Conservation (phyloP, 2,797 vertebrate species). For the Amniataba percoides region DNA sequence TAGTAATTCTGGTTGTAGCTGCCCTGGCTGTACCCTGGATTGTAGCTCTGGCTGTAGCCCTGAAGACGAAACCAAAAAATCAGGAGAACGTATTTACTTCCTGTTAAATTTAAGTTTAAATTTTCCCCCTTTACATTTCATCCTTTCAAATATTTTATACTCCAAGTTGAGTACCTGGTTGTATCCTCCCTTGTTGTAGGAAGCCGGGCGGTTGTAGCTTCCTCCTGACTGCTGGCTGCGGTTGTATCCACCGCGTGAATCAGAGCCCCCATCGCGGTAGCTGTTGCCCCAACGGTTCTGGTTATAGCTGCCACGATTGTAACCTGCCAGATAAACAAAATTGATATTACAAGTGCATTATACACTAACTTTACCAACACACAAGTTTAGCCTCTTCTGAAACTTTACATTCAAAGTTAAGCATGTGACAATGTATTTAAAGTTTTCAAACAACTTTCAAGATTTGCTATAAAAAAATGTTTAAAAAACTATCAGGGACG, state of each 20-base stretch:
- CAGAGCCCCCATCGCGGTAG: slow-evolving; percentile 87
- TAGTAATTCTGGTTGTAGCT: slow-evolving; percentile 91
- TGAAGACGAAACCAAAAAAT: slow-evolving; percentile 14
- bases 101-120: background rate
- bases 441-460: background rate
- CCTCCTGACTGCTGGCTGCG: slow-evolving; percentile 78
- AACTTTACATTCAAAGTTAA: background rate
- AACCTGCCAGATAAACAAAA: slow-evolving; percentile 76
- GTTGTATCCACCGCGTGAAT: slow-evolving; percentile 86
- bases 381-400: background rate
- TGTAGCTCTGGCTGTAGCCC: slow-evolving; percentile 87
- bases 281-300: slow-evolving; percentile 90
- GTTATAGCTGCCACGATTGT: slow-evolving; percentile 87
- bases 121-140: background rate
- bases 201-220: slow-evolving; percentile 81
- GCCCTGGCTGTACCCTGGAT: slow-evolving; percentile 85
- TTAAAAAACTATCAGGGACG: background rate
- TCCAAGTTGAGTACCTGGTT: slow-evolving; percentile 70
- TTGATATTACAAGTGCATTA: accelerated
- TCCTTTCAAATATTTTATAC: background rate
- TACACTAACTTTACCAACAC: background rate
- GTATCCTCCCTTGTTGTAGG: slow-evolving; percentile 85
- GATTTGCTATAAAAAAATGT: no score
- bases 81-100: background rate
- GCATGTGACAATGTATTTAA: background rate